Evolutionary conservation across 2,888 invertebrate species (phyloP), one percentile per base, ranked within the genome.

Genomic region (Apotomis turbidana): DNA sequence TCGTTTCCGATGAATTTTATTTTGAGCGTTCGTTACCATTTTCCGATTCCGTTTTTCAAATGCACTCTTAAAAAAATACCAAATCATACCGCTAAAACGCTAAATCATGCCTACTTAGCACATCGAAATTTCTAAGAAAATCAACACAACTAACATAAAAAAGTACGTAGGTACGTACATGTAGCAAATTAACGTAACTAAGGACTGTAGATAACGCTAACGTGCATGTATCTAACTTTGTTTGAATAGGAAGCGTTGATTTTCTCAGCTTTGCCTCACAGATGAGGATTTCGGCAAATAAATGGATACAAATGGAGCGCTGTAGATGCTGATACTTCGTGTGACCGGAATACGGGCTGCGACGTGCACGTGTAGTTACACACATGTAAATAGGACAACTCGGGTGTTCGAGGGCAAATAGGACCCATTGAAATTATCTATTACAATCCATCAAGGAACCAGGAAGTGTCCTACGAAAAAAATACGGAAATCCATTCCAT

Each of bases 251-350:
- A 60, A 60, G 83, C 85, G 83, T 83, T 81, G 82, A 82, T 82
- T 84, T 64, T 78, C 79, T 79, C 80, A 77, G 79, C 75, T 77
- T 77, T 81, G 78, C 79, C 78, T 82, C 78, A 80, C 59, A 55
- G 79, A 81, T 79, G 78, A 79, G 79, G 81, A 81, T 85, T 83
- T 81, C 80, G 77, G 78, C 81, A 83, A 83, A 86, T 82, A 85
- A 83, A 85, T 84, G 80, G 86, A 83, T 85, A 85, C 85, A 85
- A 86, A 86, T 86, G 80, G 83, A 79, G 75, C 79, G 79, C 79
- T 79, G 78, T 77, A 77, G 75, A 80, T 78, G 80, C 77, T 78
- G 76, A 79, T 79, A 72, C 80, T 77, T 75, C 71, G 78, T 80
- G 76, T 78, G 78, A 77, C 78, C 70, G 75, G 78, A 80, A 83